Percentiles rank a stretch among this genome's conserved stretches.
phyloP scores from a whole-genome alignment of 2,888 invertebrate genomes.

The Leucoma salicis region DNA sequence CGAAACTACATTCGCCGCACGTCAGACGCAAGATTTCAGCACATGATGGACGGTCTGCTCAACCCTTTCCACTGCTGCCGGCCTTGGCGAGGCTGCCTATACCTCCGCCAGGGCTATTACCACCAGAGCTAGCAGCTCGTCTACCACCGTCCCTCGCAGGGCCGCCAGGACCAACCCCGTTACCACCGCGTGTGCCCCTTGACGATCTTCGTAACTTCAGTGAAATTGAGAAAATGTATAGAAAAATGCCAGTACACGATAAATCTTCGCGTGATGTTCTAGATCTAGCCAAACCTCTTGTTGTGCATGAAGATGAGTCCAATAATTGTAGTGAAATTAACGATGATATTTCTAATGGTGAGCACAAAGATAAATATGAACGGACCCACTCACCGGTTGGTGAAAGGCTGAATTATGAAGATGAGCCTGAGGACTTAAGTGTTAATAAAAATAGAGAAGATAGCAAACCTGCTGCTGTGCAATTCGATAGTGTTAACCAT shows the following conservation, averaged over 20 bases:
- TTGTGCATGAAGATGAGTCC: constrained; percentile 58
- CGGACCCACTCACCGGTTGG: constrained; percentile 48
- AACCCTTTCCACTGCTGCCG: constrained; percentile 89
- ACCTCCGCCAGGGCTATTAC: constrained; percentile 85
- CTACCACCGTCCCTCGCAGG: constrained; percentile 58
- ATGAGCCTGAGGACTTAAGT: constrained; percentile 87
- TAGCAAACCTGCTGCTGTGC: constrained; percentile 67
- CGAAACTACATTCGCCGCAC: constrained; percentile 97
- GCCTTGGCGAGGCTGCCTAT: constrained; percentile 88
- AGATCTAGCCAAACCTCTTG: constrained; percentile 58
- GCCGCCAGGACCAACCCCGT: constrained; percentile 59
- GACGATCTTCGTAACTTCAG: constrained; percentile 76
- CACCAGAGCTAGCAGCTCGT: constrained; percentile 80
- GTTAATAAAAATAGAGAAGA: constrained; percentile 85
- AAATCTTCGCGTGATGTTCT: constrained; percentile 58
- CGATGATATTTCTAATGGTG: constrained; percentile 62
- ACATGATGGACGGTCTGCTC: constrained; percentile 93
- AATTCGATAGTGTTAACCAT: constrained; percentile 51
- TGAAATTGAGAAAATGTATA: constrained; percentile 80
- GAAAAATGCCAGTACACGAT: constrained; percentile 65
- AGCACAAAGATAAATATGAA: constrained; percentile 50
- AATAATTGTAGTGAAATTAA: constrained; percentile 67
- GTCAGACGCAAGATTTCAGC: constrained; percentile 95
- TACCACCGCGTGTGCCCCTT: constrained; percentile 79
- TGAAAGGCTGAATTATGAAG: constrained; percentile 67